Evolutionary conservation across 1,140 invertebrate genomes (phyloP).

Genomic region (Papilio xuthus): DNA sequence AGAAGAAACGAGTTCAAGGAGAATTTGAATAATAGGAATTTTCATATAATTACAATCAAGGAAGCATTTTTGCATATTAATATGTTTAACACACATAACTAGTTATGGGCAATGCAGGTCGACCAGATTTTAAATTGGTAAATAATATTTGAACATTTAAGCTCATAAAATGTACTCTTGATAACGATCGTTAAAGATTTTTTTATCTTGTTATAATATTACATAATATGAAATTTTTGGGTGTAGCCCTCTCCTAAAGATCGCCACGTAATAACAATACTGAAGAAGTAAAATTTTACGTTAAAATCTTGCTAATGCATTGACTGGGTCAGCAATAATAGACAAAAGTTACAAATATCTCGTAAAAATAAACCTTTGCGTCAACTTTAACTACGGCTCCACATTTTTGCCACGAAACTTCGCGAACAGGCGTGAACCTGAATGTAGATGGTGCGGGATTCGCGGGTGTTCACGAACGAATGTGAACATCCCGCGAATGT

Average conservation of each 20-base stretch:
- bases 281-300: neutral
- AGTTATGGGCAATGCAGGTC: constrained; percentile 4
- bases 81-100: constrained; percentile 28
- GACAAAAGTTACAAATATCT: too few species aligned
- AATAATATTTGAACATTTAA: constrained; percentile 17
- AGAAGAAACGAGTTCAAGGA: constrained; percentile 28
- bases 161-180: neutral
- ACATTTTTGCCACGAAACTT: too few species aligned
- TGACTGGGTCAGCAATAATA: too few species aligned
- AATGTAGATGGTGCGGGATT: too few species aligned
- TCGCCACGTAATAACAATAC: neutral
- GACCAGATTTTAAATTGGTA: constrained; percentile 21
- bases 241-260: too few species aligned
- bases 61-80: constrained; percentile 30
- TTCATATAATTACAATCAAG: constrained; percentile 29
- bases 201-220: neutral
- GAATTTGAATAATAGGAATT: constrained; percentile 34
- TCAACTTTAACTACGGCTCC: too few species aligned
- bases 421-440: too few species aligned
- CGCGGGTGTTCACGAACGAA: too few species aligned
- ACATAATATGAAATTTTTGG: neutral
- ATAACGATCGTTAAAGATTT: neutral
- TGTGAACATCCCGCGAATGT: too few species aligned
- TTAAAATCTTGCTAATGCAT: neutral
- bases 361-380: too few species aligned